A percentile compares a stretch with the other conserved stretches of the same genome.
phyloP scores from a whole-genome alignment of 2,888 invertebrate species.

The Strigamia transsilvanica region DNA sequence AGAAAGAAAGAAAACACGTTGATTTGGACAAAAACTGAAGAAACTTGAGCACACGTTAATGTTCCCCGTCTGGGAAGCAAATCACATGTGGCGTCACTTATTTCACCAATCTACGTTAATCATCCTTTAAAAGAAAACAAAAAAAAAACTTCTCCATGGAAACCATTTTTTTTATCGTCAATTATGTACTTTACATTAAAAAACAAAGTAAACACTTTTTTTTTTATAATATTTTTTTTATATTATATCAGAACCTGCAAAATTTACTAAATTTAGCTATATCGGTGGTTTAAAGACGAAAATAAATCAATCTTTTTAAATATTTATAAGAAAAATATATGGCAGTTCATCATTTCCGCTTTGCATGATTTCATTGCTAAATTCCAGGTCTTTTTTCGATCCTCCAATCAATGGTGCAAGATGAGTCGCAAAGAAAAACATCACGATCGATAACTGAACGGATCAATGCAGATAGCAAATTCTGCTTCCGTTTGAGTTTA shows the following conservation, averaged over 20 bases:
- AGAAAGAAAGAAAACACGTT: not conserved
- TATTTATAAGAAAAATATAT: not conserved
- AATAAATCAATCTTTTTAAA: not conserved
- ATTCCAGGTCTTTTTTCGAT: constrained; percentile 5
- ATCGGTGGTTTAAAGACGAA: not conserved
- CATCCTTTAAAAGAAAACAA: not conserved
- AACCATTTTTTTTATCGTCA: not conserved
- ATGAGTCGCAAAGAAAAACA: constrained; percentile 25
- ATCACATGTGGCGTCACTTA: constrained; percentile 10
- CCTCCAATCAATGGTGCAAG: constrained; percentile 1
- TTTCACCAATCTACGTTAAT: constrained; percentile 18
- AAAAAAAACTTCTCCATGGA: not conserved
- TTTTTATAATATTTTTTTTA: too few relatives aligned
- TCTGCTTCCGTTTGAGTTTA: constrained; percentile 13
- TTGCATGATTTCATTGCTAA: constrained; percentile 26
- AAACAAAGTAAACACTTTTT: too few relatives aligned
- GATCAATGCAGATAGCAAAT: constrained; percentile 15
- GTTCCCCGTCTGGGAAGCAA: constrained; percentile 14
- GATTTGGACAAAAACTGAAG: not conserved
- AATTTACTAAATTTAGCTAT: too few relatives aligned
- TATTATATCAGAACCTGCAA: too few relatives aligned
- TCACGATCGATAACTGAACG: constrained; percentile 16
- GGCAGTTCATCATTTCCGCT: constrained; percentile 13
- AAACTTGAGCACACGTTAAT: constrained; percentile 4
- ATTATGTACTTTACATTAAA: not conserved